These are phyloP conservation scores for Eurytoma adleriae DNA, from an alignment of 2,888 invertebrate genomes.

Conservation along the genomic window DNA sequence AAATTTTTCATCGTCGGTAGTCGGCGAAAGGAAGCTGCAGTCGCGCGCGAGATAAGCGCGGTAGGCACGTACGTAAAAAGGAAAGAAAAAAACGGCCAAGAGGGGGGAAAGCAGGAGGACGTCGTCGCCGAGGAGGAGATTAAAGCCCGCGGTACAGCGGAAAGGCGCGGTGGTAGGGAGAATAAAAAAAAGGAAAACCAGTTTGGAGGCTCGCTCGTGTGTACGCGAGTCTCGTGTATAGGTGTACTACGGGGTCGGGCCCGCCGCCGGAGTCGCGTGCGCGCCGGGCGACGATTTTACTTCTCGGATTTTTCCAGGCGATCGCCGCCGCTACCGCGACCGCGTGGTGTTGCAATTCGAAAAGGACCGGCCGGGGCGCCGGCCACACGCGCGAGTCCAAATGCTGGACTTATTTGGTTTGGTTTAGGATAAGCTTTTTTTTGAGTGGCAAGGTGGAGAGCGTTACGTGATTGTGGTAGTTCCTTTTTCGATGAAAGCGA, in stretches of 20 bases:
- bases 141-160: conserved; percentile 20
- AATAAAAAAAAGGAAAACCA: conserved; percentile 57
- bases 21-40: neutral
- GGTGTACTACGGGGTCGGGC: too few relatives aligned
- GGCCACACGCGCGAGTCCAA: too few relatives aligned
- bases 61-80: neutral
- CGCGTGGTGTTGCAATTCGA: neutral
- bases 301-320: conserved; percentile 24
- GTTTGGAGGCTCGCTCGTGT: conserved; percentile 55
- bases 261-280: neutral
- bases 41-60: conserved; percentile 14
- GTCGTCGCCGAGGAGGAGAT: conserved; percentile 13
- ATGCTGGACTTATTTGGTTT: too few relatives aligned
- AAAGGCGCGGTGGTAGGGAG: neutral
- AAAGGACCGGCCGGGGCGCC: too few relatives aligned
- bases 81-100: neutral
- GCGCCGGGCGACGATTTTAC: conserved; percentile 15
- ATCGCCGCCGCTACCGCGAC: neutral
- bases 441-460: too few relatives aligned
- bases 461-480: too few relatives aligned
- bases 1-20: conserved; percentile 27
- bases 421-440: too few relatives aligned
- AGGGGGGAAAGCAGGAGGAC: conserved; percentile 1
- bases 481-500: too few relatives aligned
- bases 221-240: neutral